Percentiles rank a stretch among this genome's conserved stretches.
Evolutionary conservation across 30 jellyfish, hydroid and myxozoan genomes (phyloP).

Genomic region (Aurelia sp.): DNA sequence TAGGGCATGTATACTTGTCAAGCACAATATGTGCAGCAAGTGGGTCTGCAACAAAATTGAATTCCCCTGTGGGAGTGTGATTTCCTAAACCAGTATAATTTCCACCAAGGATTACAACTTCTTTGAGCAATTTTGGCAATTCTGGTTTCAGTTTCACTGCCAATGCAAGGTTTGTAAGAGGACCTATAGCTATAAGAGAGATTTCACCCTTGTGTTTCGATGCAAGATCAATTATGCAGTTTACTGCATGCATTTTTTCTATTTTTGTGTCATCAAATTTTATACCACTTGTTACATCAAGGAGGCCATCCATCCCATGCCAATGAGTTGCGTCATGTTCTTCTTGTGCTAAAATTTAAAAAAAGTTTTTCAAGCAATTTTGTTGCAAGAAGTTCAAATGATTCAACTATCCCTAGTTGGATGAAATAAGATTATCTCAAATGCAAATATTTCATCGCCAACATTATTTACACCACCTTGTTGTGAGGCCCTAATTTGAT

Average conservation of each 20-base stretch:
- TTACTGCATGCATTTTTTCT: slow-evolving; percentile 75
- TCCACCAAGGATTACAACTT: slow-evolving; percentile 89
- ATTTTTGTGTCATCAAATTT: slow-evolving; percentile 47
- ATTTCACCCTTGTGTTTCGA: slow-evolving; percentile 73
- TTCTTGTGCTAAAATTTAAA: slow-evolving; percentile 9
- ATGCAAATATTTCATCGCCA: too few species aligned
- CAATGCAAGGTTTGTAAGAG: slow-evolving; percentile 92
- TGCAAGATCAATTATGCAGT: slow-evolving; percentile 73
- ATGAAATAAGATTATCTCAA: too few species aligned
- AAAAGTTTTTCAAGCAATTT: background rate
- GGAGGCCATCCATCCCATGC: slow-evolving; percentile 92
- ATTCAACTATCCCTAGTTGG: background rate
- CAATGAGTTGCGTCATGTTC: slow-evolving; percentile 41
- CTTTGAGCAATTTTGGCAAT: slow-evolving; percentile 71
- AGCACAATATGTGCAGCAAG: slow-evolving; percentile 83
- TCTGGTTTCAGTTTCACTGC: slow-evolving; percentile 75
- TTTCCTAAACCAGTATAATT: slow-evolving; percentile 88
- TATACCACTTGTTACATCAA: slow-evolving; percentile 40
- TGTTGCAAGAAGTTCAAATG: background rate
- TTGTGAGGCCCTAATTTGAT: too few species aligned
- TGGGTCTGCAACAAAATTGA: slow-evolving; percentile 87
- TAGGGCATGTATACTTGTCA: slow-evolving; percentile 86
- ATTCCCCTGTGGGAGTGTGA: slow-evolving; percentile 79
- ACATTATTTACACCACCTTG: too few species aligned
- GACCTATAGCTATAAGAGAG: slow-evolving; percentile 85